Evolutionary conservation across 2,113 vertebrate species (phyloP).

Genomic region (Grammomys dolichurus): DNA sequence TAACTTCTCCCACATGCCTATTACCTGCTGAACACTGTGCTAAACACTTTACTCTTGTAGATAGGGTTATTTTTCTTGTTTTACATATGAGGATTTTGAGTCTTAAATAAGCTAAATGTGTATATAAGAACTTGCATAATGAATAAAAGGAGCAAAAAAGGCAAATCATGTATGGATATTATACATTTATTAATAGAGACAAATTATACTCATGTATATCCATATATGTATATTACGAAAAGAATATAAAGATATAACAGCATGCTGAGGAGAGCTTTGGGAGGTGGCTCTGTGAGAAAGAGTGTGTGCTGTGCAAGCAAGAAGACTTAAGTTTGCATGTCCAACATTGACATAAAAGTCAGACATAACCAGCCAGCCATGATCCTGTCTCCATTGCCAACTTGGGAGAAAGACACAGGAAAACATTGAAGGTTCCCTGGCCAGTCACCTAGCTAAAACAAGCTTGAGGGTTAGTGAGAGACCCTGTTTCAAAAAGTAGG

Average conservation of each 20-base stretch:
- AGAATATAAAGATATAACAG: background rate
- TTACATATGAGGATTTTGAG: background rate
- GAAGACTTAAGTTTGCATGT: background rate
- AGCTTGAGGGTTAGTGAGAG: background rate
- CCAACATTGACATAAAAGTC: background rate
- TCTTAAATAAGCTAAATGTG: conserved; percentile 8
- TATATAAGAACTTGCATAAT: background rate
- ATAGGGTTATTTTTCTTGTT: background rate
- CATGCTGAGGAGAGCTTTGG: background rate
- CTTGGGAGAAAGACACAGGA: background rate
- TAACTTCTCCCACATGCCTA: background rate
- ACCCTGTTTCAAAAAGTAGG: background rate
- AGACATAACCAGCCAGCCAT: background rate
- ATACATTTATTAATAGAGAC: background rate
- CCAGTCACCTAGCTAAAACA: background rate
- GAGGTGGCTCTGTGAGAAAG: background rate
- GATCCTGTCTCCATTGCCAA: background rate
- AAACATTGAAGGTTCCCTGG: background rate
- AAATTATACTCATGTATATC: background rate
- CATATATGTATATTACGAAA: background rate
- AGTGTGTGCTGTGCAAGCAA: background rate
- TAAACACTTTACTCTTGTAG: background rate
- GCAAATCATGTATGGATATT: background rate
- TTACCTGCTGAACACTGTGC: background rate
- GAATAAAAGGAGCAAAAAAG: background rate